A percentile compares a stretch with the other conserved stretches of the same genome.
These are phyloP conservation scores for Ornithoptera alexandrae DNA, from an alignment of 2,888 invertebrate genomes.

Conservation along the genomic window DNA sequence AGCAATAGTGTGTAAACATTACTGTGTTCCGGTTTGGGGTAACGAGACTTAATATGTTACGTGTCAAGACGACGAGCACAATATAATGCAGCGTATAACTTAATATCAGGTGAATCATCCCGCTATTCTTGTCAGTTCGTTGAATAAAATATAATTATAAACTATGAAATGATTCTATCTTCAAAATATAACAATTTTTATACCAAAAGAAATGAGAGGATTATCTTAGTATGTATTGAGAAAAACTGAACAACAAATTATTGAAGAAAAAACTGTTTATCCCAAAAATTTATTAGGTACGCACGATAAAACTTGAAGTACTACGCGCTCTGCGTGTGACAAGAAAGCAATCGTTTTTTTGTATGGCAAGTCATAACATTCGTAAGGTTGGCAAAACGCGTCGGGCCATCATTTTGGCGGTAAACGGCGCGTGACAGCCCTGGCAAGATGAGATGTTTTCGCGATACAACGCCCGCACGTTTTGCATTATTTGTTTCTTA, in stretches of 20 bases:
- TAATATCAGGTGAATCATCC: too few relatives aligned
- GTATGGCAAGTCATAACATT: conserved; percentile 45
- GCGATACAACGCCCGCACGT: conserved; percentile 55
- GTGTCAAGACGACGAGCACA: too few relatives aligned
- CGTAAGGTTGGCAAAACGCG: conserved; percentile 45
- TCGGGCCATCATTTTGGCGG: conserved; percentile 49
- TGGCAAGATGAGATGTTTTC: conserved; percentile 48
- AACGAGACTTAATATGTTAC: too few relatives aligned
- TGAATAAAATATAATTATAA: too few relatives aligned
- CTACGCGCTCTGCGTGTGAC: conserved; percentile 43
- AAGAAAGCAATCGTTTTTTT: conserved; percentile 56
- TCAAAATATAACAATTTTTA: too few relatives aligned
- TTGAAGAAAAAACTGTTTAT: background rate
- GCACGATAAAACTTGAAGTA: conserved; percentile 32
- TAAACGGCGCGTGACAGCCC: conserved; percentile 60
- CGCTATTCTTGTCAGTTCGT: too few relatives aligned
- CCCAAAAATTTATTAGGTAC: conserved; percentile 9
- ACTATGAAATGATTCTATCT: too few relatives aligned
- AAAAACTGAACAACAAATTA: background rate
- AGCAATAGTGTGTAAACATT: too few relatives aligned
- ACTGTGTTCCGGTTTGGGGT: too few relatives aligned
- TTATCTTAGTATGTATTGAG: background rate
- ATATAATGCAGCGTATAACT: too few relatives aligned
- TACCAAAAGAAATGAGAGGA: too few relatives aligned
- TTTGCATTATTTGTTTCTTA: conserved; percentile 55